Conservation (phyloP, 1,140 invertebrate genomes). For the Drosophila willistoni region DNA sequence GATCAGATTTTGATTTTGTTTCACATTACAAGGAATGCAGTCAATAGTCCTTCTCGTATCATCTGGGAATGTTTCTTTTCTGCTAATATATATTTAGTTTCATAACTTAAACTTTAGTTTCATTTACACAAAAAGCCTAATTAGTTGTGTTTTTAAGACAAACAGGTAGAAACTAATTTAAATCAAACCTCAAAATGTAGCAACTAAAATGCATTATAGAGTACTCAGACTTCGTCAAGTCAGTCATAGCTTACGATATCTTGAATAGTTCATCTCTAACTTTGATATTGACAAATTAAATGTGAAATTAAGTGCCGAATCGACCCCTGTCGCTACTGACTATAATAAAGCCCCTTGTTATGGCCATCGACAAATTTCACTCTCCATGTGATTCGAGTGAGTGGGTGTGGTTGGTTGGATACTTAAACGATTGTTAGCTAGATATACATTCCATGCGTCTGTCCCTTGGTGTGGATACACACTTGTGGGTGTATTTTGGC, state of each 20-base stretch:
- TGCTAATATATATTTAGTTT: too few species aligned
- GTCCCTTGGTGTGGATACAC: constrained; percentile 3
- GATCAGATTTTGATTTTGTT: too few species aligned
- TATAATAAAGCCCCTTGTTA: constrained; percentile 8
- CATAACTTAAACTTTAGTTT: too few species aligned
- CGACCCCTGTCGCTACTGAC: background rate
- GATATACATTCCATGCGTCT: constrained; percentile 41
- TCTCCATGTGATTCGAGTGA: background rate
- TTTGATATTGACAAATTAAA: background rate
- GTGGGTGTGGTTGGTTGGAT: constrained; percentile 62
- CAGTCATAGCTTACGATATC: background rate
- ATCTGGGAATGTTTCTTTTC: too few species aligned
- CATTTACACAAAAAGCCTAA: too few species aligned
- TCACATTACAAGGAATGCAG: too few species aligned
- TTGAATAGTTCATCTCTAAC: background rate
- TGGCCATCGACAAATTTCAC: constrained; percentile 12
- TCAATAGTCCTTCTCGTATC: too few species aligned
- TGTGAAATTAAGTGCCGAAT: background rate
- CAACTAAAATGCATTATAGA: background rate
- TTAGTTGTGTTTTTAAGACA: too few species aligned
- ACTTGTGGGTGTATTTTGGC: constrained; percentile 7
- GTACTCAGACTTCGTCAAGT: background rate
- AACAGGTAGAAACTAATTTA: too few species aligned
- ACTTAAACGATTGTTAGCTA: constrained; percentile 67
- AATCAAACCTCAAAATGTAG: too few species aligned